Conservation (phyloP, 2,888 invertebrate species). For the Cataglyphis albicans region DNA sequence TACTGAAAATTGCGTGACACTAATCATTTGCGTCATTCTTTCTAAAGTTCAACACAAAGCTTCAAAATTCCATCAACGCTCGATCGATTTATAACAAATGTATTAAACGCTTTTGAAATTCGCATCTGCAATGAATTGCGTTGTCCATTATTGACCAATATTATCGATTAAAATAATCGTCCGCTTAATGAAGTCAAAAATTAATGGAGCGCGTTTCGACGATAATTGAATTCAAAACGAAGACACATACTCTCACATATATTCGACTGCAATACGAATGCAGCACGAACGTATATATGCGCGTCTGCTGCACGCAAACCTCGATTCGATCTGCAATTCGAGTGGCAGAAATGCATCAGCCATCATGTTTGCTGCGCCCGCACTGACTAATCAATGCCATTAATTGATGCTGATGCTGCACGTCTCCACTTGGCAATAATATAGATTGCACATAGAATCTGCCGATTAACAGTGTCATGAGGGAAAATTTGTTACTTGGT, state of each 20-base stretch:
- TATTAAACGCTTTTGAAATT: not conserved
- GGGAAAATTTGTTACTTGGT: slow-evolving; percentile 1
- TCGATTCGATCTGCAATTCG: slow-evolving; percentile 39
- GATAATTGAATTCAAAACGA: slow-evolving; percentile 27
- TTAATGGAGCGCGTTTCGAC: slow-evolving; percentile 26
- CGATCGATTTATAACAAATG: not conserved
- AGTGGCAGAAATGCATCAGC: slow-evolving; percentile 26
- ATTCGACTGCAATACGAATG: not conserved
- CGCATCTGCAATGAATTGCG: not conserved
- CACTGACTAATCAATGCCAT: slow-evolving; percentile 34
- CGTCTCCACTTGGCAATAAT: not conserved
- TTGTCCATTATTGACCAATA: not conserved
- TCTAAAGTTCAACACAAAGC: not conserved
- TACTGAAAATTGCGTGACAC: not conserved
- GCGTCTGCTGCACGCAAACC: not conserved
- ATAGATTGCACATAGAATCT: slow-evolving; percentile 22
- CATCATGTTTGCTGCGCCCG: slow-evolving; percentile 19
- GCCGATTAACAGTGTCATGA: slow-evolving; percentile 36
- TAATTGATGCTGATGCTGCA: slow-evolving; percentile 32
- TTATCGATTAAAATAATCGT: slow-evolving; percentile 6
- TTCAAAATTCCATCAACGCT: not conserved
- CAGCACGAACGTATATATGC: not conserved
- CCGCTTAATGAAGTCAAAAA: not conserved
- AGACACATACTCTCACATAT: not conserved
- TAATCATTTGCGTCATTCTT: not conserved